Conservation (phyloP, 2,797 vertebrate genomes). For the Gobio occitaniae region DNA sequence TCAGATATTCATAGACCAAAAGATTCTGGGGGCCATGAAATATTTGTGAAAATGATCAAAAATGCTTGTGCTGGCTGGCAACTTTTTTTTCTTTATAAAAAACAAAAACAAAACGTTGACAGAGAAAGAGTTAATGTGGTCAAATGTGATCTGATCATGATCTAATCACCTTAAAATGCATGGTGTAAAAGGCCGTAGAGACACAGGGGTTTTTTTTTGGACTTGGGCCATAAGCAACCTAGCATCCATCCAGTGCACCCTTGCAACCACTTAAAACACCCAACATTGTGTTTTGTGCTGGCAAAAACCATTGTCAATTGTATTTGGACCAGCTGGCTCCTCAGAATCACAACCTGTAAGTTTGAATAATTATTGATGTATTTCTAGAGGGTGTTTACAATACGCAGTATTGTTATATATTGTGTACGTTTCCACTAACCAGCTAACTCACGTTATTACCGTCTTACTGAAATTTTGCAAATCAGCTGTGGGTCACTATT, state of each 20-base stretch:
- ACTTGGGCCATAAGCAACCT: not conserved
- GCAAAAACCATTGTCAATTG: not conserved
- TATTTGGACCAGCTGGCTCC: too few relatives aligned
- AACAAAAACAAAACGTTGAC: too few relatives aligned
- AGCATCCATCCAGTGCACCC: not conserved
- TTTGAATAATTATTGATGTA: too few relatives aligned
- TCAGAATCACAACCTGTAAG: too few relatives aligned
- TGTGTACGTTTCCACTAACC: too few relatives aligned
- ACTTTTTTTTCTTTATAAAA: too few relatives aligned
- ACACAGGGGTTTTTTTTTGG: not conserved
- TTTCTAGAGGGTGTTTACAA: too few relatives aligned
- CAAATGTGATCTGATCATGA: not conserved
- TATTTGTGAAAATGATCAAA: not conserved
- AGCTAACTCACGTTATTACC: too few relatives aligned
- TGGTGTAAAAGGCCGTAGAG: not conserved
- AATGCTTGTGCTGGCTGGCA: not conserved
- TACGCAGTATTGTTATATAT: too few relatives aligned
- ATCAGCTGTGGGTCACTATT: too few relatives aligned
- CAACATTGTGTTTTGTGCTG: not conserved
- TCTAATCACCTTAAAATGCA: conserved; percentile 4
- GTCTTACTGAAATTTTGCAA: too few relatives aligned
- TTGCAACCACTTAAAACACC: not conserved
- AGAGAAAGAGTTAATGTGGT: not conserved
- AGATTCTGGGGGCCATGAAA: not conserved
- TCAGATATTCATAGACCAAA: not conserved